phyloP scores from a whole-genome alignment of 2,888 invertebrate species.

The Megalurothrips usitatus region DNA sequence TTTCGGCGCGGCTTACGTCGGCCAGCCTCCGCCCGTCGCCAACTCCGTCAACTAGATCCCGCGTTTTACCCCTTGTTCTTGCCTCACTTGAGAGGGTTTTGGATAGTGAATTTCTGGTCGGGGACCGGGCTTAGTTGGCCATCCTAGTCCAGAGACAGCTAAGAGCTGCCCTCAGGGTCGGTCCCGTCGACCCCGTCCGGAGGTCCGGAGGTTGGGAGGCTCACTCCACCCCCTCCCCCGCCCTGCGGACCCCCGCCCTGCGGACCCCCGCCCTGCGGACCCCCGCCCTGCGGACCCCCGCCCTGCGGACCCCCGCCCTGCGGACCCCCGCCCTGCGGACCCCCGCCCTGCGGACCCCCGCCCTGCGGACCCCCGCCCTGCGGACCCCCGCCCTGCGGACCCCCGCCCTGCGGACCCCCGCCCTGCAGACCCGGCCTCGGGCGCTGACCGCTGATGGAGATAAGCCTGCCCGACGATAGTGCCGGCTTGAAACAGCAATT shows the following conservation, averaged over 20 bases:
- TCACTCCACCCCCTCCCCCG: not conserved
- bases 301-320: too few relatives aligned
- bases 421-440: too few relatives aligned
- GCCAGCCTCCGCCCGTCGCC: not conserved
- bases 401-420: too few relatives aligned
- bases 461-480: not conserved
- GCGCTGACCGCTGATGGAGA: conserved; percentile 11
- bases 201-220: not conserved
- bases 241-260: too few relatives aligned
- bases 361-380: too few relatives aligned
- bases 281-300: too few relatives aligned
- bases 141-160: not conserved
- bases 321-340: too few relatives aligned
- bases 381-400: too few relatives aligned
- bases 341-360: too few relatives aligned
- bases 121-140: conserved; percentile 13
- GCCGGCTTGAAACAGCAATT: not conserved
- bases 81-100: conserved; percentile 2
- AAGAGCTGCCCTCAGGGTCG: not conserved
- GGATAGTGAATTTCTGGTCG: conserved; percentile 17
- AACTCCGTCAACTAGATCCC: not conserved
- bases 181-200: not conserved
- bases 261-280: too few relatives aligned
- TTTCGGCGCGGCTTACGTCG: not conserved
- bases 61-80: conserved; percentile 1